phyloP scores from a whole-genome alignment of 2,888 invertebrate genomes.

The Mylabris sibirica region DNA sequence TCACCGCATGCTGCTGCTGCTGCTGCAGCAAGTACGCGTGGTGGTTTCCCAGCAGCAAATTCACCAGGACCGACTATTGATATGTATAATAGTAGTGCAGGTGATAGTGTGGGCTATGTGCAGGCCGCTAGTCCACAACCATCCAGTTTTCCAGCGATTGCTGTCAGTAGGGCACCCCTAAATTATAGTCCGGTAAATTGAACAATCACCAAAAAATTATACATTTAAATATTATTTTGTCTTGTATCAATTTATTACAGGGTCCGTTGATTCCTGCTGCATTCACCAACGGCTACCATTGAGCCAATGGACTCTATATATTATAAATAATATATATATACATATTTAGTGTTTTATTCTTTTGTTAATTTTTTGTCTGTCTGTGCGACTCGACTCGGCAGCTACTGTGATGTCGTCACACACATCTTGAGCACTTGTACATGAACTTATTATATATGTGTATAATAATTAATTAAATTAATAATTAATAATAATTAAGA shows the following conservation, averaged over 20 bases:
- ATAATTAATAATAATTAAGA: constrained; percentile 32
- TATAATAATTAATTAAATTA: constrained; percentile 46
- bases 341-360: constrained; percentile 29
- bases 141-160: constrained; percentile 92
- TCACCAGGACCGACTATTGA: constrained; percentile 92
- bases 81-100: constrained; percentile 87
- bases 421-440: constrained; percentile 62
- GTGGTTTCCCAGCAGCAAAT: constrained; percentile 89
- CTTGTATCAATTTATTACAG: constrained; percentile 68
- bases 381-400: constrained; percentile 62
- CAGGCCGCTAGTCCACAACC: constrained; percentile 98
- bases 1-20: constrained; percentile 76
- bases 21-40: constrained; percentile 63
- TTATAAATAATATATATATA: constrained; percentile 41
- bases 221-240: no score
- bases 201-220: background rate
- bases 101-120: constrained; percentile 89
- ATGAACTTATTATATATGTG: constrained; percentile 60
- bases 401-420: constrained; percentile 62
- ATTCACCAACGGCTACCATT: constrained; percentile 98
- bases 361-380: constrained; percentile 46
- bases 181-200: constrained; percentile 92
- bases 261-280: constrained; percentile 97
- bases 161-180: constrained; percentile 91
- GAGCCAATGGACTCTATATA: constrained; percentile 62